Conservation (phyloP, 2,888 invertebrate genomes). For the Aethes cnicana region DNA sequence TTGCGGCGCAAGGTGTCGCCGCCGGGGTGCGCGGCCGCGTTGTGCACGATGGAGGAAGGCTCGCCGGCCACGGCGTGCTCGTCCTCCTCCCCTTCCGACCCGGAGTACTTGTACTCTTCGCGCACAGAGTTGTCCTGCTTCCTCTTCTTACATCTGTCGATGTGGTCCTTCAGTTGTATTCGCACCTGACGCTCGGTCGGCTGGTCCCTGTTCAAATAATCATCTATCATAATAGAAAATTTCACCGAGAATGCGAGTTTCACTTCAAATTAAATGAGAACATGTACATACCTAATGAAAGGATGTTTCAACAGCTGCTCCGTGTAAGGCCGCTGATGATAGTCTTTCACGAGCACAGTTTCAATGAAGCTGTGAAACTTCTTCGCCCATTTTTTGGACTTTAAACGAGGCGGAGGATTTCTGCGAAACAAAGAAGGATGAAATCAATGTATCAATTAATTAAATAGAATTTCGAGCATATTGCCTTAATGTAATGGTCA, state of each 20-base stretch:
- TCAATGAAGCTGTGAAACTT: conserved; percentile 99
- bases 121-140: conserved; percentile 92
- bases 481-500: neutral
- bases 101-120: conserved; percentile 93
- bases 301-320: conserved; percentile 98
- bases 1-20: conserved; percentile 98
- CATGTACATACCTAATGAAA: conserved; percentile 87
- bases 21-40: conserved; percentile 87
- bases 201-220: conserved; percentile 88
- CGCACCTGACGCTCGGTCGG: conserved; percentile 99
- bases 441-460: neutral
- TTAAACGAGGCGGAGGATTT: conserved; percentile 98
- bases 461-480: too few species aligned
- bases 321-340: conserved; percentile 98
- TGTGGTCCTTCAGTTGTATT: conserved; percentile 99
- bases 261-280: neutral
- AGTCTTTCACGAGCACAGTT: conserved; percentile 99
- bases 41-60: conserved; percentile 96
- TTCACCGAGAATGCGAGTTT: too few species aligned
- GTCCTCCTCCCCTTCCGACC: conserved; percentile 98
- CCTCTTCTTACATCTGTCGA: conserved; percentile 97
- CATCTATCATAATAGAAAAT: neutral
- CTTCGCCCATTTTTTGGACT: conserved; percentile 98
- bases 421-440: conserved; percentile 60
- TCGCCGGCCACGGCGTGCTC: conserved; percentile 95